A percentile compares a stretch with the other conserved stretches of the same genome.
Evolutionary conservation across 2,888 invertebrate genomes (phyloP).

Genomic region (Torymus aiolomorphi): DNA sequence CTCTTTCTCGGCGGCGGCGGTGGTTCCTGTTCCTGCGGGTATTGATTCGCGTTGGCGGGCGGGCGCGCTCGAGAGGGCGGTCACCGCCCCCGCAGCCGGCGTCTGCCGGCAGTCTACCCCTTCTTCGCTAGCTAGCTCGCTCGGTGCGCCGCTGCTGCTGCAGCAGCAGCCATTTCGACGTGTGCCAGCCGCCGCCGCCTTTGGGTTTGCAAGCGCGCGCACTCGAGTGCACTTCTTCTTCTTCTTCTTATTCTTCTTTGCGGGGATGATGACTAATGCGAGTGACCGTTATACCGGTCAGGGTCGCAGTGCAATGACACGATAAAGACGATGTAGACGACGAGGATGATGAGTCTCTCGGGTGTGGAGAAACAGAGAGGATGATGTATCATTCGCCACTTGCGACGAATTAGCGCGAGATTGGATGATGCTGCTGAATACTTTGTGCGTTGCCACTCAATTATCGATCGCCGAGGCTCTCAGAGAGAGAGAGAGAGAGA

Average conservation of each 20-base stretch:
- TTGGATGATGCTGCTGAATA: too few relatives aligned
- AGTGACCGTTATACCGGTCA: conserved; percentile 59
- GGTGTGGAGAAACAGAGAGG: too few relatives aligned
- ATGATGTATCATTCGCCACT: conserved; percentile 2
- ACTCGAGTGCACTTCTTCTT: not conserved
- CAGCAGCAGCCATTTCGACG: conserved; percentile 67
- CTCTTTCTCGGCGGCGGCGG: conserved; percentile 59
- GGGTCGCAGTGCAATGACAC: conserved; percentile 61
- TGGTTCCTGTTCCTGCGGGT: conserved; percentile 76
- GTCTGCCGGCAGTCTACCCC: conserved; percentile 75
- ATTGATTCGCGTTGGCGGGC: conserved; percentile 75
- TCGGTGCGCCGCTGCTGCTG: conserved; percentile 21
- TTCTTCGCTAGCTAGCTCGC: conserved; percentile 45
- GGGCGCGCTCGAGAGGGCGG: conserved; percentile 62
- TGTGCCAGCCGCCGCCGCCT: conserved; percentile 15
- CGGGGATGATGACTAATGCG: conserved; percentile 28
- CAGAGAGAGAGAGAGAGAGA: too few relatives aligned
- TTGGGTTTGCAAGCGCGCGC: conserved; percentile 42
- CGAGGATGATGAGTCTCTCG: too few relatives aligned
- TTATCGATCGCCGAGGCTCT: too few relatives aligned
- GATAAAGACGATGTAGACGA: conserved; percentile 15
- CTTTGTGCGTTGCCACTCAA: too few relatives aligned
- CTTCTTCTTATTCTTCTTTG: not conserved
- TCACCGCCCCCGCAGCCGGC: conserved; percentile 75
- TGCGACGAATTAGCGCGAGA: too few relatives aligned